Conservation (phyloP, 2,797 vertebrate species). For the Cephalopachus bancanus region DNA sequence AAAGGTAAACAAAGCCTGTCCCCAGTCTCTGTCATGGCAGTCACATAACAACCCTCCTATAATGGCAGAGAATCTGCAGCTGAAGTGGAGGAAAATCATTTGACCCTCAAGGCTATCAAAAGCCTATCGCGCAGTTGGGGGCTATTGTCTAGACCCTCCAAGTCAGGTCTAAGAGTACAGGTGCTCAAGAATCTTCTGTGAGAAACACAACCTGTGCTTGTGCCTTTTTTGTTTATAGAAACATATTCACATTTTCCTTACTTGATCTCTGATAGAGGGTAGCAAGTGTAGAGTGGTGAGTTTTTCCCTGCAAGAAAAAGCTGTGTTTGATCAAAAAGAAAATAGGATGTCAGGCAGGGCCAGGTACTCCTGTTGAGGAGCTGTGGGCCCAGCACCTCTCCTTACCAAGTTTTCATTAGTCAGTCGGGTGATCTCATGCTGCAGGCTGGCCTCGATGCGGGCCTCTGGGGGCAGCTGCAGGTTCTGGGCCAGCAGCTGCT, state of each 20-base stretch:
- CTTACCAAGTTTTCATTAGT: constrained; percentile 99
- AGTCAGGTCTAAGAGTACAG: neutral
- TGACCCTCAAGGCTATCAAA: neutral
- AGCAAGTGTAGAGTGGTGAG: neutral
- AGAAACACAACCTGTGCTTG: neutral
- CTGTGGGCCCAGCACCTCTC: rapidly evolving
- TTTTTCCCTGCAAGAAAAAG: neutral
- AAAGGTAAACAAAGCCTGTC: neutral
- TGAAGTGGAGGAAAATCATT: neutral
- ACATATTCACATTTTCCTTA: neutral
- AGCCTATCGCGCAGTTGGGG: neutral
- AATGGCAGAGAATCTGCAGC: neutral
- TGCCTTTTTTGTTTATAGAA: neutral
- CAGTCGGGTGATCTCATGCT: constrained; percentile 98
- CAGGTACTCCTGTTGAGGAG: neutral
- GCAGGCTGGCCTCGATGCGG: constrained; percentile 97
- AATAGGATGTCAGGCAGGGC: rapidly evolving
- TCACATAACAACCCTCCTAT: neutral
- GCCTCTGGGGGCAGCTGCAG: constrained; percentile 98
- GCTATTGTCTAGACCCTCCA: neutral
- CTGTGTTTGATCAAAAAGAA: neutral
- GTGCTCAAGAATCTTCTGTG: neutral
- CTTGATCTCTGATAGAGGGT: neutral
- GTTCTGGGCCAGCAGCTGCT: constrained; percentile 98
- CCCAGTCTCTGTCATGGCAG: neutral